Percentiles rank a stretch among this genome's conserved stretches.
Conservation (phyloP, 2,797 vertebrate species). For the Cirrhinus mrigala region DNA sequence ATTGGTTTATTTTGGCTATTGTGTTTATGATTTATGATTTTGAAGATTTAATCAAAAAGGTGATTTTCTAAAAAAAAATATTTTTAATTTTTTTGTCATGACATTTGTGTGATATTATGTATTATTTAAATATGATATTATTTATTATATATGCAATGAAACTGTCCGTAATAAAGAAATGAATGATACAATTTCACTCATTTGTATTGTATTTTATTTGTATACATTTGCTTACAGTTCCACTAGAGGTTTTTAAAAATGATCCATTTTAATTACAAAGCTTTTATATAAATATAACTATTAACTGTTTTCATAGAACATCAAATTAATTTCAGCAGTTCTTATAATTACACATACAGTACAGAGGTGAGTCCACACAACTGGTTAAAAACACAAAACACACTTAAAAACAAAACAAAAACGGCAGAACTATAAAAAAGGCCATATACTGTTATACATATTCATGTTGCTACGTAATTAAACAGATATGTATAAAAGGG, state of each 20-base stretch:
- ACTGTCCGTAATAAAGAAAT: constrained; percentile 1
- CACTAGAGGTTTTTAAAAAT: neutral
- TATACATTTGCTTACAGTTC: neutral
- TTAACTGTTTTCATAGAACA: neutral
- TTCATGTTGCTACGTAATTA: no score
- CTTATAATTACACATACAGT: neutral
- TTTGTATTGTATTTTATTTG: neutral
- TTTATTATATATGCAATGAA: neutral
- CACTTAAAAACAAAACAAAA: neutral
- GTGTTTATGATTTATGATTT: neutral
- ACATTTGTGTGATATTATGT: neutral
- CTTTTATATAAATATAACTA: neutral
- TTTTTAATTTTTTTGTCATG: neutral
- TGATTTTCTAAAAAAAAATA: neutral
- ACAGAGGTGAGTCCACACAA: neutral
- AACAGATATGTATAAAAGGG: neutral
- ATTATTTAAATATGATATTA: neutral
- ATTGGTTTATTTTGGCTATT: neutral
- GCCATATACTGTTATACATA: no score
- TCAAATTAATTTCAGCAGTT: neutral
- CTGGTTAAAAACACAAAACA: neutral
- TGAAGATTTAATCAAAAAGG: neutral
- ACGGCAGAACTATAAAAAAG: neutral
- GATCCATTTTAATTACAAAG: neutral
- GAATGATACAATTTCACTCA: neutral